phyloP scores from a whole-genome alignment of 2,888 invertebrate genomes.

The Blastobasis adustella region DNA sequence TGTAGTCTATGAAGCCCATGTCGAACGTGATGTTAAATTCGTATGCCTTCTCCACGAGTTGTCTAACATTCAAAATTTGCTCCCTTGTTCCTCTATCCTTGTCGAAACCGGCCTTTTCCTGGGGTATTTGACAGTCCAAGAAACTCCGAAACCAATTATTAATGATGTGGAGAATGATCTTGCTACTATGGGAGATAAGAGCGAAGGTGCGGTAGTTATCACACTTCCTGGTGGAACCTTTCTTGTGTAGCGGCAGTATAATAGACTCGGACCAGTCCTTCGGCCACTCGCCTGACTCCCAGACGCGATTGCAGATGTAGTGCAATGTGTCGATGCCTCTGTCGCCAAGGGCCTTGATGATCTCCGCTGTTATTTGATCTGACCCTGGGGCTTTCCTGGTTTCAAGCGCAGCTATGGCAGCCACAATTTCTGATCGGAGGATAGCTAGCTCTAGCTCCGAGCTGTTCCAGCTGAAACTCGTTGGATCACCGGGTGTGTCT shows the following conservation, averaged over 20 bases:
- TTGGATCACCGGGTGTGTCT: not conserved
- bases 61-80: constrained; percentile 11
- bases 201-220: constrained; percentile 3
- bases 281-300: not conserved
- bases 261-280: not conserved
- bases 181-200: constrained; percentile 4
- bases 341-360: not conserved
- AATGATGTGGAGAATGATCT: constrained; percentile 1
- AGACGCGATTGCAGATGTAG: not conserved
- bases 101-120: constrained; percentile 15
- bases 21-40: constrained; percentile 8
- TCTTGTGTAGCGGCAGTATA: constrained; percentile 5
- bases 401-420: not conserved
- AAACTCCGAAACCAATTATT: not conserved
- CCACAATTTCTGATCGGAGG: not conserved
- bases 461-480: not conserved
- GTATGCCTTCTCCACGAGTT: constrained; percentile 8
- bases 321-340: not conserved
- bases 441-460: not conserved
- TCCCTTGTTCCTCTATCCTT: constrained; percentile 12
- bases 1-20: not conserved
- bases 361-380: not conserved
- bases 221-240: constrained; percentile 5
- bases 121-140: constrained; percentile 9
- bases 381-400: not conserved